Base-by-base conservation (phyloP, 2,113 vertebrate species). In the Saimiri boliviensis region DNA sequence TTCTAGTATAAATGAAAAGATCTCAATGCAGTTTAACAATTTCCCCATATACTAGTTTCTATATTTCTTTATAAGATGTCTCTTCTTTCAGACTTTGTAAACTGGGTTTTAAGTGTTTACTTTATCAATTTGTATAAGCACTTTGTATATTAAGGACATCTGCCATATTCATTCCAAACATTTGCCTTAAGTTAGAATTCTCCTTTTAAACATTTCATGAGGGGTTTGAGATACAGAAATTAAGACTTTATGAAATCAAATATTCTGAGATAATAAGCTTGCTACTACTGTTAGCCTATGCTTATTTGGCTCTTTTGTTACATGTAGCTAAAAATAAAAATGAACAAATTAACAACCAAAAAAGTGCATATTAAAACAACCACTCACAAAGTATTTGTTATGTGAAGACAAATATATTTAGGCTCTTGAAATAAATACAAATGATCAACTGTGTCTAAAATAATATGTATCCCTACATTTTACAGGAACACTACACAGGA, bases 1-100 rank as follows among this genome's bases (percentile, higher is more conserved):
- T 97, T 97, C n/a, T 86, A 92, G 6, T 73, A 68, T 23, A 89
- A 85, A 90, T 74, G 58, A 93, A 37, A 90, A 95, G 93, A 96
- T 20, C 35, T 86, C 79, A 58, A 6, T 40, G 21, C 45, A 89
- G 11, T 85, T 87, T 77, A 47, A 83, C n/a, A 80, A 60, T 96
- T 79, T 77, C 68, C 77, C 35, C 91, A 13, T 74, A 35, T 27
- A 52, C 40, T 25, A 49, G n/a, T 30, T 93, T 92, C 89, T 47
- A 6, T 54, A 45, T 86, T 94, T 94, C 68, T 96, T 95, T 93
- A 68, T 91, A 37, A 96, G 79, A 89, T 70, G 20, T 56, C 80
- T 81, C 73, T 90, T 84, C 52, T 86, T 25, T 74, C 30, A 19
- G 86, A 86, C 37, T 95, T 89, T 93, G 47, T 83, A 90, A 63